A percentile compares a stretch with the other conserved stretches of the same genome.
These are phyloP conservation scores for Ylistrum balloti DNA, from an alignment of 1,140 invertebrate species.

Conservation along the genomic window DNA sequence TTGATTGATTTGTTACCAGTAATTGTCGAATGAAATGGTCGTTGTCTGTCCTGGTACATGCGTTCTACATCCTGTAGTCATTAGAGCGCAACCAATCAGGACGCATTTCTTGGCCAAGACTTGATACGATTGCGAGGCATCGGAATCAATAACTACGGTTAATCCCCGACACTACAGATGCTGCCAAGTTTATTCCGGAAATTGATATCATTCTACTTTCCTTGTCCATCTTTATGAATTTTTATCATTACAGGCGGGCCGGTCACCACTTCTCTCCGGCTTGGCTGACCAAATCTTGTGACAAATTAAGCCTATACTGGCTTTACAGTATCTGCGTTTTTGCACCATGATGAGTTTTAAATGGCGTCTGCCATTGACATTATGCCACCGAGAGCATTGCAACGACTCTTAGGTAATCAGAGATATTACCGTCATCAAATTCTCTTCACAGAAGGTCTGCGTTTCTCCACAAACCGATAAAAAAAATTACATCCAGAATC, in stretches of 20 bases:
- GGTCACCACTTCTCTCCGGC: neutral
- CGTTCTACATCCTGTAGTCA: slow-evolving; percentile 33
- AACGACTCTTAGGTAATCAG: neutral
- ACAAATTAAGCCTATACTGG: neutral
- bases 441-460: neutral
- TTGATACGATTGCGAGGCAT: neutral
- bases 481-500: neutral
- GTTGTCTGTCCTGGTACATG: neutral
- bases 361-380: slow-evolving; percentile 12
- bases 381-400: neutral
- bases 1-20: slow-evolving; percentile 35
- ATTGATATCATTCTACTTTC: slow-evolving; percentile 35
- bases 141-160: neutral
- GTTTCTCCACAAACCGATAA: neutral
- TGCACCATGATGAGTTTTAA: slow-evolving; percentile 16
- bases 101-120: slow-evolving; percentile 11
- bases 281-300: slow-evolving; percentile 21
- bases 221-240: slow-evolving; percentile 1
- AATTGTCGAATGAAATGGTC: slow-evolving; percentile 8
- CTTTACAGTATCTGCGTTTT: neutral
- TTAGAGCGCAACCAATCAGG: neutral
- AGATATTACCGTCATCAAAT: neutral
- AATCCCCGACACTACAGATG: neutral
- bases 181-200: slow-evolving; percentile 37
- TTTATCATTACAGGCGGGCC: neutral